Conservation (phyloP, 2,888 invertebrate species). For the Synergus itoensis region DNA sequence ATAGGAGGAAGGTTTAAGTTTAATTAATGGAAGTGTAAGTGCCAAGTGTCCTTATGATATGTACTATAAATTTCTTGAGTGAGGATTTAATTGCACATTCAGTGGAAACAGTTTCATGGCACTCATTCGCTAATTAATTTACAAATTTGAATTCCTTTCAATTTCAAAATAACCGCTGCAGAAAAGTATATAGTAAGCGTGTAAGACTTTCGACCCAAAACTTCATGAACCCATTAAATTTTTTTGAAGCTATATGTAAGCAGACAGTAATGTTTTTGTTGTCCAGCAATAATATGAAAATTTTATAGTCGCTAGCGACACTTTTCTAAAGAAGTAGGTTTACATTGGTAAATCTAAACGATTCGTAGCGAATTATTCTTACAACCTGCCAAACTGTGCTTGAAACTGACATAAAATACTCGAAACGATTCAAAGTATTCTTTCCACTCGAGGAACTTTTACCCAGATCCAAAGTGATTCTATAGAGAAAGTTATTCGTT, state of each 20-base stretch:
- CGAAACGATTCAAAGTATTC: conserved; percentile 10
- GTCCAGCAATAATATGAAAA: not conserved
- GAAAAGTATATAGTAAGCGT: not conserved
- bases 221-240: not conserved
- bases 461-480: not conserved
- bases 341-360: not conserved
- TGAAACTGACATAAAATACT: conserved; percentile 5
- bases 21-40: not conserved
- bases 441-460: not conserved
- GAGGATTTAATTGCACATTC: not conserved
- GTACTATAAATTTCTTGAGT: not conserved
- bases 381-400: conserved; percentile 7
- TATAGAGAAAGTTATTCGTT: not conserved
- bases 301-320: not conserved
- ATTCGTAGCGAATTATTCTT: conserved; percentile 8
- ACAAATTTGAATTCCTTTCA: too few species aligned
- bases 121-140: not conserved
- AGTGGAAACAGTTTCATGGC: not conserved
- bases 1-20: not conserved
- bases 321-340: not conserved
- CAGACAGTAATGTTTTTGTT: conserved; percentile 6
- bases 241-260: not conserved
- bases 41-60: not conserved
- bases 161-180: not conserved
- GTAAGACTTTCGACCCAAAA: not conserved